Evolutionary conservation across 2,888 invertebrate species (phyloP).

Genomic region (Hemaris fuciformis): DNA sequence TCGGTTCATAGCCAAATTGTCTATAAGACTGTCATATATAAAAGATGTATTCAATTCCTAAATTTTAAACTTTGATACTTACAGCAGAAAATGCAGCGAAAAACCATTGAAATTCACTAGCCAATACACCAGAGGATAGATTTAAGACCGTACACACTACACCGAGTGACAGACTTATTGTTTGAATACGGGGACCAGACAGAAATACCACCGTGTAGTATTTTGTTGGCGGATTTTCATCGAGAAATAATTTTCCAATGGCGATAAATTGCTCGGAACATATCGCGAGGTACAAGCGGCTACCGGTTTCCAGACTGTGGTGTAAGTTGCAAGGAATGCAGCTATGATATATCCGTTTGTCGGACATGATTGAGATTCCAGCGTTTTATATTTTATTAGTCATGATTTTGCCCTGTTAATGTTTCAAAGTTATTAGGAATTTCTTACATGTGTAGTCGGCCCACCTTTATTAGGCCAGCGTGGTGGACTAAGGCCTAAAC

Average conservation of each 20-base stretch:
- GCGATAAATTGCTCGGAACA: constrained; percentile 62
- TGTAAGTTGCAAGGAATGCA: constrained; percentile 16
- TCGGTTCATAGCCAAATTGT: no score
- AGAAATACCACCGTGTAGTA: not conserved
- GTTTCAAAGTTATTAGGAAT: no score
- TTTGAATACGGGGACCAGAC: not conserved
- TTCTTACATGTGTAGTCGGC: no score
- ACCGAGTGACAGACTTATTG: not conserved
- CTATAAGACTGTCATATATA: no score
- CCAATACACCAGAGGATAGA: no score
- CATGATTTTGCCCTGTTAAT: not conserved
- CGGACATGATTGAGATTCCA: not conserved
- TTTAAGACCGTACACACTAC: not conserved
- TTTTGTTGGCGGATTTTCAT: constrained; percentile 45
- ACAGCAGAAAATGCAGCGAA: no score
- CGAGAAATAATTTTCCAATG: constrained; percentile 59
- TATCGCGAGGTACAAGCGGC: constrained; percentile 48
- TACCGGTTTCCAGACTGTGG: constrained; percentile 49
- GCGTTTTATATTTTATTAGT: not conserved
- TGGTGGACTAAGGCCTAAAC: no score
- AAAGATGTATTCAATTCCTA: no score
- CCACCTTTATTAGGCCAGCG: no score
- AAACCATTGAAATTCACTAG: no score
- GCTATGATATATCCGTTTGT: not conserved
- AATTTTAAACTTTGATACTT: no score